Evolutionary conservation across 2,797 vertebrate species (phyloP), one percentile per base, ranked within the genome.

Genomic region (Podarcis siculus): DNA sequence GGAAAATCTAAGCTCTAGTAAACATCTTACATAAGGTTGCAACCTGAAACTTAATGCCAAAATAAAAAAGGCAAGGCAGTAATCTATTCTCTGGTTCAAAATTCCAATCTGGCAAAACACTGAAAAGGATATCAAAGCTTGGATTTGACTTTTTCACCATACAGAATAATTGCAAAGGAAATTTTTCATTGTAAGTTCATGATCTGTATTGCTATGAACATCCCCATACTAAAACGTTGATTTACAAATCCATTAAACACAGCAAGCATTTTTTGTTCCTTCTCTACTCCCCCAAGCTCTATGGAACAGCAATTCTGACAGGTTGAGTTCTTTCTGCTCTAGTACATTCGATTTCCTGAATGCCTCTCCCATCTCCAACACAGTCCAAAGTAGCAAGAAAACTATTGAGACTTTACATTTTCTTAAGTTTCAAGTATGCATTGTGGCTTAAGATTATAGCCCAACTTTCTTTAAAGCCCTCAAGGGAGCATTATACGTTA

Each of bases 271-370:
- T 90, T 89, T 91, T 83, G 85, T 89, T 88, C 87, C 81, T 86
- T 1, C 86, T 90, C 76, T 79, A 61, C 76, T 82, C 81, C 77
- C 89, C 76, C 89, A 90, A 89, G 79, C 69, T 87, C 87, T 87
- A 89, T 86, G 90, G 71, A 49, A 91, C 23, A 42, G 83, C 75
- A 93, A 79, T 58, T 93, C 55, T 67, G 90, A 77, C 27, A 90
- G 77, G 77, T 89, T 76, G 37, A 78, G 55, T 83, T 90, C 73
- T 92, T 92, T 92, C 92, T 91, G 90, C 90, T 94, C 42, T 77
- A 89, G 21, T 80, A 78, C 83, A 90, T 92, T 91, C 49, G 80
- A 91, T 91, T 91, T 94, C 88, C 88, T 92, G 91, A 87, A 93
- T 92, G 85, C 64, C 87, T 87, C 37, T 71, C 73, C 21, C 32